These are phyloP conservation scores for Piliocolobus tephrosceles DNA, from an alignment of 2,113 vertebrate genomes.

Conservation along the genomic window DNA sequence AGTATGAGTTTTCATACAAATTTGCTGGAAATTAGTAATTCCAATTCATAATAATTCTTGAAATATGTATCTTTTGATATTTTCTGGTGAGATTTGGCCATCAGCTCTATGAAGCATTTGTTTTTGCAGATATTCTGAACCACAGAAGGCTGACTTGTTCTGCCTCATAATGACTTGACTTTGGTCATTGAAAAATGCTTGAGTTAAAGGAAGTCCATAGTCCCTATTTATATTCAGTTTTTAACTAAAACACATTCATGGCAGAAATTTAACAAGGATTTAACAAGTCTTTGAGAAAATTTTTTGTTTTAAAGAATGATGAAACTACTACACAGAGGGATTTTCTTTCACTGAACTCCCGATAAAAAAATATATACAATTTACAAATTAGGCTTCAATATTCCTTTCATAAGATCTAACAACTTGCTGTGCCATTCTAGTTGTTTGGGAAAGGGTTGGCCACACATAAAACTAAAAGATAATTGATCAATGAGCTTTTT, in stretches of 20 bases:
- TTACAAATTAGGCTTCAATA: background rate
- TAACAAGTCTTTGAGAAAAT: slow-evolving; percentile 40
- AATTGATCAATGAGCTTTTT: background rate
- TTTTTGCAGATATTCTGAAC: background rate
- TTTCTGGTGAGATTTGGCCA: background rate
- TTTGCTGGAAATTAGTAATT: slow-evolving; percentile 31
- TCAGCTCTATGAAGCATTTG: background rate
- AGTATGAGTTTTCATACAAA: background rate
- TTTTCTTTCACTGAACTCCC: slow-evolving; percentile 26
- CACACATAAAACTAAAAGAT: background rate
- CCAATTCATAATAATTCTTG: background rate
- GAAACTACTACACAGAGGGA: background rate
- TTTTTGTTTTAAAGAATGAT: slow-evolving; percentile 41
- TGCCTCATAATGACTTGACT: background rate
- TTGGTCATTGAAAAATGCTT: slow-evolving; percentile 40
- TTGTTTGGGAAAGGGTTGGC: slow-evolving; percentile 17
- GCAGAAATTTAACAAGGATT: slow-evolving; percentile 46
- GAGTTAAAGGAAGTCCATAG: background rate
- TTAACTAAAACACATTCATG: slow-evolving; percentile 15
- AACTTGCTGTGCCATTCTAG: background rate
- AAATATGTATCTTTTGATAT: background rate
- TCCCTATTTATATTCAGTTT: slow-evolving; percentile 25
- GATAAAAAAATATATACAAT: background rate
- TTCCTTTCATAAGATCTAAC: background rate
- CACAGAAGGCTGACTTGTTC: background rate